A percentile compares a stretch with the other conserved stretches of the same genome.
These are phyloP conservation scores for Sipha maydis DNA, from an alignment of 2,888 invertebrate species.

Conservation along the genomic window DNA sequence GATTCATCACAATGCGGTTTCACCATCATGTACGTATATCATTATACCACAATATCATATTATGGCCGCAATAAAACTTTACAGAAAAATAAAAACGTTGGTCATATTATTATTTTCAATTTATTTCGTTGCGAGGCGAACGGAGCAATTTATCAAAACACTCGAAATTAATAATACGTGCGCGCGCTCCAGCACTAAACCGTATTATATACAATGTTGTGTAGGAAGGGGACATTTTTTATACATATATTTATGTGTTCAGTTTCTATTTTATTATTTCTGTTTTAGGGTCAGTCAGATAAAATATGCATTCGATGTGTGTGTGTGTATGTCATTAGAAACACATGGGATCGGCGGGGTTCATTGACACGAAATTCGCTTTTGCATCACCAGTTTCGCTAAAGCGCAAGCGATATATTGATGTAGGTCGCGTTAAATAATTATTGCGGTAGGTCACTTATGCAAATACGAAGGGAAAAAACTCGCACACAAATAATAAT, in stretches of 20 bases:
- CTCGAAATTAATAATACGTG: background rate
- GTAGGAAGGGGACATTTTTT: background rate
- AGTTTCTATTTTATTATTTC: background rate
- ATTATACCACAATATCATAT: no score
- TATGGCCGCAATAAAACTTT: no score
- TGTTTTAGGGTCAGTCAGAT: conserved; percentile 14
- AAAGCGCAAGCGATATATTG: conserved; percentile 25
- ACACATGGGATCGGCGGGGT: background rate
- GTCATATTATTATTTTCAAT: no score
- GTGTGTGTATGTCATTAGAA: background rate
- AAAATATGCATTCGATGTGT: background rate
- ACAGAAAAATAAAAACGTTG: no score
- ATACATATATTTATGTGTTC: no score
- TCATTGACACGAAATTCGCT: conserved; percentile 30
- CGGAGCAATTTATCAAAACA: background rate
- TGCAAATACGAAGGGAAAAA: conserved; percentile 1
- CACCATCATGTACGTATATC: no score
- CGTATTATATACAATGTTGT: background rate
- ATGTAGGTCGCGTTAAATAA: conserved; percentile 48
- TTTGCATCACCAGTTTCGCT: background rate
- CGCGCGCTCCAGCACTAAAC: background rate
- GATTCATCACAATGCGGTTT: no score
- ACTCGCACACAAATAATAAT: background rate
- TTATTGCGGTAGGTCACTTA: conserved; percentile 53
- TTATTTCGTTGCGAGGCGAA: background rate